Conservation (phyloP, 30 jellyfish, hydroid and myxozoan genomes). For the Aurelia sp. region DNA sequence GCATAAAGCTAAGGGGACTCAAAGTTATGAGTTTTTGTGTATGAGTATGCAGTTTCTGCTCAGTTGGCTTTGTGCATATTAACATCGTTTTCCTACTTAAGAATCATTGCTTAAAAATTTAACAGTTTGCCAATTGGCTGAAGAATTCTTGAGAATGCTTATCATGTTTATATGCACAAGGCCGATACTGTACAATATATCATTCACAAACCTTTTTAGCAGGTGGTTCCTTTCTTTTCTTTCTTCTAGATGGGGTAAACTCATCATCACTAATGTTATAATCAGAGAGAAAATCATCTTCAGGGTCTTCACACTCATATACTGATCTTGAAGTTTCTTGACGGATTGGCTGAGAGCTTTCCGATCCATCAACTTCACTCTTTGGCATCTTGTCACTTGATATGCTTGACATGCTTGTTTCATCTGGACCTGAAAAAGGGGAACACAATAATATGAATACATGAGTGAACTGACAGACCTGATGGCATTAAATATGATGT, state of each 20-base stretch:
- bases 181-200: neutral
- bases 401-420: conserved; percentile 68
- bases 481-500: no score
- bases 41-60: no score
- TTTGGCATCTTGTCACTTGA: conserved; percentile 56
- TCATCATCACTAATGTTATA: conserved; percentile 90
- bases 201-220: conserved; percentile 43
- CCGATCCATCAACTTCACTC: conserved; percentile 45
- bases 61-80: no score
- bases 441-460: no score
- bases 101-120: no score
- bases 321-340: conserved; percentile 27
- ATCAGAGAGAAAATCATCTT: conserved; percentile 73
- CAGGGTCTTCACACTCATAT: conserved; percentile 62
- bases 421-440: conserved; percentile 41
- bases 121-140: no score
- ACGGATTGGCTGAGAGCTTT: neutral
- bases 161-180: no score
- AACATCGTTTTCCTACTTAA: no score
- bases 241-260: conserved; percentile 76
- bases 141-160: no score
- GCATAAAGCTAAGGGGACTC: no score
- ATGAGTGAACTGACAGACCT: no score
- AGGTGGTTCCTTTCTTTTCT: conserved; percentile 66
- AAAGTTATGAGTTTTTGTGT: no score